Evolutionary conservation across 2,888 invertebrate species (phyloP).

Genomic region (Harpagoxenus sublaevis): DNA sequence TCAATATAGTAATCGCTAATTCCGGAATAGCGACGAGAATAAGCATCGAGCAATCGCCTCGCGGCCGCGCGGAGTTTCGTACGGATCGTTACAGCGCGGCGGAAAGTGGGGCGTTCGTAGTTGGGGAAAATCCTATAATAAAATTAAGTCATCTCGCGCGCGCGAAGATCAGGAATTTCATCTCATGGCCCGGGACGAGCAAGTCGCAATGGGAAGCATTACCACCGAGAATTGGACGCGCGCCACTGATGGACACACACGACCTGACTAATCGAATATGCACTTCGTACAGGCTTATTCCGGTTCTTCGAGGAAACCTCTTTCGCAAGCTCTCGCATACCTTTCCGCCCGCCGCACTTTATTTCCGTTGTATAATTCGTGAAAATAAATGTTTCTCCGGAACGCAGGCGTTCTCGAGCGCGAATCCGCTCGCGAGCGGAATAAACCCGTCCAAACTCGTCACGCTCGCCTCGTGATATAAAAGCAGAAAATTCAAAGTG

Average conservation of each 20-base stretch:
- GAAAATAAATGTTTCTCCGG: constrained; percentile 46
- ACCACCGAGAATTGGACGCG: constrained; percentile 51
- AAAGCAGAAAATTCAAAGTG: constrained; percentile 16
- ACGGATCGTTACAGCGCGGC: background rate
- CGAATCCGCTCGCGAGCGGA: constrained; percentile 19
- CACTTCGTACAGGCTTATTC: constrained; percentile 49
- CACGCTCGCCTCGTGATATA: background rate
- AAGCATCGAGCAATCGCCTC: constrained; percentile 14
- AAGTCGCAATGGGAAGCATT: background rate
- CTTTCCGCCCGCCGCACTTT: constrained; percentile 31
- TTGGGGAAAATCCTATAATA: constrained; percentile 18
- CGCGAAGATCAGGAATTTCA: constrained; percentile 45
- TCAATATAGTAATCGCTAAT: constrained; percentile 14
- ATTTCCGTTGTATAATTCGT: constrained; percentile 48
- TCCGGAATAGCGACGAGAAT: constrained; percentile 35
- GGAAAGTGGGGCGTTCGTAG: background rate
- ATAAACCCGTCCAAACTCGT: constrained; percentile 11
- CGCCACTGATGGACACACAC: constrained; percentile 47
- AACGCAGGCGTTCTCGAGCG: background rate
- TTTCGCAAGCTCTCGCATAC: constrained; percentile 28
- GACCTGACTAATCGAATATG: constrained; percentile 54
- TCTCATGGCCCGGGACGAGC: constrained; percentile 28
- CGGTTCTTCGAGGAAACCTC: constrained; percentile 48
- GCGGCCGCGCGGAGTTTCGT: background rate
- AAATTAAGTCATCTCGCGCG: constrained; percentile 34